Base-by-base conservation (phyloP, 2,888 invertebrate genomes). In the Achlya flavicornis region DNA sequence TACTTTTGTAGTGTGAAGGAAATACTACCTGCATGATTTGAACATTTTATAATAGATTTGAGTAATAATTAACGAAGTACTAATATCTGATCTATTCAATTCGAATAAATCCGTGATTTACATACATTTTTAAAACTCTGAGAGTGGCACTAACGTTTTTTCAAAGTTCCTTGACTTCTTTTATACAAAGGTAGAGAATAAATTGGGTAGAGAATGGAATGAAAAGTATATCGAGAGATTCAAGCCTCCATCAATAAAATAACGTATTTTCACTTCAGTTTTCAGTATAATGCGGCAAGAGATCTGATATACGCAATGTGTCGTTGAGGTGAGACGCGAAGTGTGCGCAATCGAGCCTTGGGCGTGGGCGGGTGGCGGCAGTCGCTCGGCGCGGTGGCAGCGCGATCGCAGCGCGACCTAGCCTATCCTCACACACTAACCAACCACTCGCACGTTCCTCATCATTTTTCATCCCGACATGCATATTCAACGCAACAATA, bases 381-480 rank as follows among this genome's bases (percentile, higher is more conserved):
- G 26, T 2, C 26, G 26, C 26, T 26, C 26, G 26, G 26, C 26
- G 26, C 26, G 57, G 35, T 3, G 63, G 62, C 60, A 57, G 57
- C 62, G 63, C 65, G 60, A 43, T 58, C 62, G 35, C 63, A 48
- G 63, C 66, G 70, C 64, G 66, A 68, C 74, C 69, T 74, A 78
- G 76, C 77, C 79, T 72, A 80, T 80, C 76, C 83, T 71, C 80
- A 77, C 83, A 82, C 84, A 82, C 80, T 79, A 26, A 26, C 26
- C 26, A 26, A 83, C 84, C 83, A 84, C 80, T 85, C 85, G 81
- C 83, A 81, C 83, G 85, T 86, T 87, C 83, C 83, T 87, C 88
- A 84, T 91, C 90, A 92, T 92, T 92, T 92, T 92, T 93, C 93
- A 93, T 92, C 87, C 83, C 86, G 90, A 90, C 92, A 92, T 92